These are phyloP conservation scores for Carassius gibelio DNA, from an alignment of 2,113 vertebrate species.

Conservation along the genomic window DNA sequence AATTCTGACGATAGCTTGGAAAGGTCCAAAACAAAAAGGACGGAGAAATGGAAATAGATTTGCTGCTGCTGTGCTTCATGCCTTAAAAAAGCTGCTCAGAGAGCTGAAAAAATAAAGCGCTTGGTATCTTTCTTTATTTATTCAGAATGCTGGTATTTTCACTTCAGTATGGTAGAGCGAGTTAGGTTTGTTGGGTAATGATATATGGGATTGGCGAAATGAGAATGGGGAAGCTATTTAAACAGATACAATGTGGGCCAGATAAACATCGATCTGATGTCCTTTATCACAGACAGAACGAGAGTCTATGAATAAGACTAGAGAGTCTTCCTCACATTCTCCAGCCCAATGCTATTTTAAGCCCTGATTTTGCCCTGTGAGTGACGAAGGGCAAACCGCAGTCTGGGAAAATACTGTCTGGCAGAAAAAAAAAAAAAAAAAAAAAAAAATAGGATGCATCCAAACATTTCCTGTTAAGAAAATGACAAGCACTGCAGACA, in stretches of 20 bases:
- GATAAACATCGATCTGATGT: conserved; percentile 68
- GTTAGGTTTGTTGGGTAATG: conserved; percentile 70
- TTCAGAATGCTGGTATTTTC: conserved; percentile 29
- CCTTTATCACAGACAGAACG: conserved; percentile 60
- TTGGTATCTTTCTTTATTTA: conserved; percentile 18
- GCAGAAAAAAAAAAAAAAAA: not conserved
- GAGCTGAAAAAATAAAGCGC: conserved; percentile 57
- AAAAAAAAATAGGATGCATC: not conserved
- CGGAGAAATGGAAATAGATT: conserved; percentile 50
- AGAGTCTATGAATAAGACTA: conserved; percentile 37
- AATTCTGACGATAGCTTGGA: conserved; percentile 39
- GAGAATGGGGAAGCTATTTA: conserved; percentile 68
- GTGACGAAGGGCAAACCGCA: not conserved
- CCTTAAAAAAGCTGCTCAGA: conserved; percentile 42
- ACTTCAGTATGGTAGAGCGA: conserved; percentile 56
- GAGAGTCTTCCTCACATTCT: not conserved
- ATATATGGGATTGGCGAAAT: conserved; percentile 72
- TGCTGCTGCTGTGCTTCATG: conserved; percentile 35
- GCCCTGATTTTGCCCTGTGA: conserved; percentile 31
- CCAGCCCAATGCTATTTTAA: conserved; percentile 41
- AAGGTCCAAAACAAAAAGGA: conserved; percentile 43
- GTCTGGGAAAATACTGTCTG: not conserved
- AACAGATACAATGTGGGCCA: conserved; percentile 66
- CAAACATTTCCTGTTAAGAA: not conserved
- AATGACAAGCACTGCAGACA: not conserved